Evolutionary conservation across 2,888 invertebrate species (phyloP), one percentile per base, ranked within the genome.

Genomic region (Lithosia quadra): DNA sequence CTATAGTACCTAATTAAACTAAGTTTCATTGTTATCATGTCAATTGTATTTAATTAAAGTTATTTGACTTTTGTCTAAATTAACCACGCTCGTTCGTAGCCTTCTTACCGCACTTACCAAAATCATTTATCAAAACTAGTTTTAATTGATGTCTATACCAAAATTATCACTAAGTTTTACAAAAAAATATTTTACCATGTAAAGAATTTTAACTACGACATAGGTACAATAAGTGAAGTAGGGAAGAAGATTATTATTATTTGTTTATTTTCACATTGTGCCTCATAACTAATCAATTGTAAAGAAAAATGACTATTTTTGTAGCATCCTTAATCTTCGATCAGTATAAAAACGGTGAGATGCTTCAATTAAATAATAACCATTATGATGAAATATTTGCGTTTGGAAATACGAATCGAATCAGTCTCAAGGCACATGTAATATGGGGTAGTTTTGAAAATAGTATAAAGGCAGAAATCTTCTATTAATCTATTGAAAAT

Each of bases 41-140:
- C 34, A 59, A 59, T 59, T 59, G 18, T 59, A 59, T 34, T 59
- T 59, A 11, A n/a, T 1, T 56, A 22, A 24, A 24, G 13, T 56
- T 56, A 15, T 28, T 15, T 28, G 56, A 24, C 56, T 28, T 56
- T 56, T 56, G 56, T 2, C 15, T 56, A n/a, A 18, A 49, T n/a
- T 49, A n/a, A n/a, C 49, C 9, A n/a, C 49, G 9, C 49, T 11
- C 34, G n/a, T 43, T 18, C n/a, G 1, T n/a, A 15, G 56, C 7
- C 24, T 24, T 56, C 5, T 56, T 7, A n/a, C 21, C 24, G 28
- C 7, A 56, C 1, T 28, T 56, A 28, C 24, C 1, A 8, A 15
- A 56, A 56, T 56, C 13, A n/a, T 49, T 49, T 28, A 28, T 28
- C 28, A 28, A 28, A 4, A 28, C 5, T 28, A 28, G 5, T 28